phyloP scores from a whole-genome alignment of 2,113 vertebrate species.

The Apodemus sylvaticus region DNA sequence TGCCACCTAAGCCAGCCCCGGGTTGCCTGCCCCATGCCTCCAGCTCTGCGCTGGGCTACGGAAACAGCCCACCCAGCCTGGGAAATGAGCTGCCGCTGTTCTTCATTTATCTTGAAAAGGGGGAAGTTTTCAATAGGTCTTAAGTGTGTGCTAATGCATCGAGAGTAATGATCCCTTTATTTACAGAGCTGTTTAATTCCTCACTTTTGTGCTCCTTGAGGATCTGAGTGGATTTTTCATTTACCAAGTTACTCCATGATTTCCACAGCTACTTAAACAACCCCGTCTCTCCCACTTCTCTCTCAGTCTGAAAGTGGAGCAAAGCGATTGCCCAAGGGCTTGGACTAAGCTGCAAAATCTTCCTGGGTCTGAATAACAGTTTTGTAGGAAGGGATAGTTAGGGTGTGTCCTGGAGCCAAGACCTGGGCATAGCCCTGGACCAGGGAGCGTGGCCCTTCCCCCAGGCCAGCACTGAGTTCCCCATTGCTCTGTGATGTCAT shows the following conservation, averaged over 20 bases:
- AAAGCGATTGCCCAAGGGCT: background rate
- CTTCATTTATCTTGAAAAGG: slow-evolving; percentile 61
- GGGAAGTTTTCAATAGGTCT: slow-evolving; percentile 64
- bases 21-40: slow-evolving; percentile 5
- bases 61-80: background rate
- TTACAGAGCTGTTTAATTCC: slow-evolving; percentile 76
- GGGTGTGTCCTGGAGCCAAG: background rate
- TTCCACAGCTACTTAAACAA: slow-evolving; percentile 54
- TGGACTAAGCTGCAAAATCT: background rate
- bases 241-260: slow-evolving; percentile 36
- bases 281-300: background rate
- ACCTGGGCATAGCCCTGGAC: background rate
- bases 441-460: background rate
- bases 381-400: background rate
- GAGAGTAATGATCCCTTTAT: slow-evolving; percentile 70
- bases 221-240: slow-evolving; percentile 43
- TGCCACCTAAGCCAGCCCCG: background rate
- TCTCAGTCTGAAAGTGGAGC: background rate
- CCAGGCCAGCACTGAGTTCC: background rate
- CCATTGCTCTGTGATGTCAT: background rate
- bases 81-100: slow-evolving; percentile 47
- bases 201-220: slow-evolving; percentile 58
- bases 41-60: background rate
- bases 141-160: slow-evolving; percentile 60
- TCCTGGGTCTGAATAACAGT: background rate